Conservation (phyloP, 2,888 invertebrate genomes). For the Nezara viridula region DNA sequence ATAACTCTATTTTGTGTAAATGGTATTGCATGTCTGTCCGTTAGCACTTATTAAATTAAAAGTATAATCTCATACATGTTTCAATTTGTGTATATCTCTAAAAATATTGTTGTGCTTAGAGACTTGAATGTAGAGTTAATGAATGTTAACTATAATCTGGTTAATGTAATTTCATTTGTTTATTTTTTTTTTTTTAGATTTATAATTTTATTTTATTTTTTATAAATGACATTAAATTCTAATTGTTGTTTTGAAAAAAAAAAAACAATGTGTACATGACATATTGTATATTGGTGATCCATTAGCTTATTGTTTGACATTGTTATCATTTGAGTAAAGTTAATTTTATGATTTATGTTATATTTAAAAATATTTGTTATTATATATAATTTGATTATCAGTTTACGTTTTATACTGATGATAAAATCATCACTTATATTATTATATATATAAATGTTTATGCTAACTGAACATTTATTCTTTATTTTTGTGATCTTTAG, state of each 20-base stretch:
- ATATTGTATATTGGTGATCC: neutral
- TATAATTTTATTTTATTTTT: neutral
- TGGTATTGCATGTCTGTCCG: neutral
- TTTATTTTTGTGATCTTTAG: neutral
- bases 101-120: neutral
- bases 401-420: neutral
- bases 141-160: neutral
- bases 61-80: neutral
- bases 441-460: neutral
- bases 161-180: neutral
- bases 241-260: neutral
- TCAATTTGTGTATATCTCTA: neutral
- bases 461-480: neutral
- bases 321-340: neutral
- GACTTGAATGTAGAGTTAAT: neutral
- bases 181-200: neutral
- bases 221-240: slow-evolving; percentile 20
- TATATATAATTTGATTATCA: neutral
- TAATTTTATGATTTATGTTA: slow-evolving; percentile 14
- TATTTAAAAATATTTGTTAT: slow-evolving; percentile 2
- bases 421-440: neutral
- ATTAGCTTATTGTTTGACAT: neutral
- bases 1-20: slow-evolving; percentile 43
- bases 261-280: neutral
- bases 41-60: slow-evolving; percentile 23